Evolutionary conservation across 2,113 vertebrate species (phyloP), one percentile per base, ranked within the genome.

Genomic region (Rhodinocichla rosea): DNA sequence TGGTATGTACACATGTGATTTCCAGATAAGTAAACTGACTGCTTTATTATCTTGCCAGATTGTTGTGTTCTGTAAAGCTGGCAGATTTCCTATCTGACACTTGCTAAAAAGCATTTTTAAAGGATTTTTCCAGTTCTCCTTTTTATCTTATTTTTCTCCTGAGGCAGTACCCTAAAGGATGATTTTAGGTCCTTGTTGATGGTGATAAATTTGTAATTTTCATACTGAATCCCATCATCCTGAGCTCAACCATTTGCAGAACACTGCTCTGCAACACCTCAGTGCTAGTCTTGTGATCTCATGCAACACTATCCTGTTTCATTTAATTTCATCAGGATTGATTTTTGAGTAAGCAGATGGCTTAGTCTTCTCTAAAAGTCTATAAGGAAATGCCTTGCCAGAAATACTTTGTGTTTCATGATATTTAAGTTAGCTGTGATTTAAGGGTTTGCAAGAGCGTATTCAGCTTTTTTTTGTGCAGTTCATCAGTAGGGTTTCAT

Each of bases 261-360:
- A 57, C 47, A 60, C 24, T 56, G n/a, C 44, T 87, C 27, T 71
- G 1, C 27, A 79, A 42, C 50, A 76, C 45, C 15, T 42, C 85
- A 89, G 62, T 83, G 55, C 49, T 78, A 5, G 59, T 82, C 57
- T 47, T 87, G 23, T 89, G 80, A 71, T 91, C 10, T 87, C 53
- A 73, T 68, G 65, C 56, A 68, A 20, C 70, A 35, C 53, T 63
- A 8, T 60, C 6, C n/a, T 65, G 13, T 87, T 94, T 83, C 15
- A 76, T 92, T 83, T 86, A 44, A 52, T 87, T 64, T 93, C 39
- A 47, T 60, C 5, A 27, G 23, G 64, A 80, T 30, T 74, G 59
- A 73, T 62, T 96, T 91, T 82, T 75, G 68, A 78, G 50, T 87
- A 83, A 87, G 68, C 73, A 81, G 84, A 77, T 94, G 76, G 73